phyloP scores from a whole-genome alignment of 2,113 vertebrate species.

The Rhadina sibilatrix region DNA sequence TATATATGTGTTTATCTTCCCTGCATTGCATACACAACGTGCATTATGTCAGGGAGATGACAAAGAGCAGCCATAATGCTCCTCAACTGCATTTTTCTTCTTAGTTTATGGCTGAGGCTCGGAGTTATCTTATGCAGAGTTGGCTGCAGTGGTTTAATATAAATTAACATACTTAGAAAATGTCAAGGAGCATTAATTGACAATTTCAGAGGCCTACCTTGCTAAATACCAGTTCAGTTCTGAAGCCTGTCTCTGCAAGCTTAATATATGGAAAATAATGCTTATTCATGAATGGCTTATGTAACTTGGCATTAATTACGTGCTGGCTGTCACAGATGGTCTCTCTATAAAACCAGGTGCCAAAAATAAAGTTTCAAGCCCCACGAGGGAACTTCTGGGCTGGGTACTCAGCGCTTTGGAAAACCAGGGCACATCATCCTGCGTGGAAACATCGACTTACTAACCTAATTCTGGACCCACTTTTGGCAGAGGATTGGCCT shows the following conservation, averaged over 20 bases:
- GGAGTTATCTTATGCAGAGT: background rate
- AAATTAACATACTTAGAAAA: constrained; percentile 46
- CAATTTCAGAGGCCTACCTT: constrained; percentile 17
- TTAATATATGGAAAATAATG: constrained; percentile 36
- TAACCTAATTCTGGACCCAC: constrained; percentile 38
- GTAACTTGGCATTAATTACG: constrained; percentile 5
- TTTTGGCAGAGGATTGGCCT: background rate
- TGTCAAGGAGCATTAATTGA: constrained; percentile 59
- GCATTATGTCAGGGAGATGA: constrained; percentile 28
- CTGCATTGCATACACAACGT: constrained; percentile 8
- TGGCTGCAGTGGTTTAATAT: background rate
- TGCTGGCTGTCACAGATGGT: background rate
- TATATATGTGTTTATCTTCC: constrained; percentile 53
- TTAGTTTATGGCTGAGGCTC: background rate
- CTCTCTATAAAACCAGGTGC: background rate
- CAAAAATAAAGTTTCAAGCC: background rate
- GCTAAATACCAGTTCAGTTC: background rate
- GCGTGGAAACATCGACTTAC: background rate
- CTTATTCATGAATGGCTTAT: constrained; percentile 30
- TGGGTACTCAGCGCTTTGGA: background rate
- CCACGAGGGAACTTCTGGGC: background rate
- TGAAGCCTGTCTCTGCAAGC: background rate
- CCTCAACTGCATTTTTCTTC: background rate
- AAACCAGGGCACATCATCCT: constrained; percentile 1
- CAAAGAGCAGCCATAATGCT: background rate